Base-by-base conservation (phyloP, 2,888 invertebrate species). In the Tetramorium bicarinatum region DNA sequence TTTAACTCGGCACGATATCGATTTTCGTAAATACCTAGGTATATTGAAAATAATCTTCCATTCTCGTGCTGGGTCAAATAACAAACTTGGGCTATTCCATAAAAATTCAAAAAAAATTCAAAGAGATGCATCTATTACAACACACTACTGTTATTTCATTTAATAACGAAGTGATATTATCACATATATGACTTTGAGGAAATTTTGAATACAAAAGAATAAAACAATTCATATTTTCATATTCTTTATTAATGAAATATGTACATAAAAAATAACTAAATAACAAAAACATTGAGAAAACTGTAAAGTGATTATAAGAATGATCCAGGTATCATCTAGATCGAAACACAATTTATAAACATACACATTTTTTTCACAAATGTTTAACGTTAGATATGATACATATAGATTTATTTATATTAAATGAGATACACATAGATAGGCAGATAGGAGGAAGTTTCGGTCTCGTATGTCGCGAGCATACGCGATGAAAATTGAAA, bases 401-500 rank as follows among this genome's bases (percentile, higher is more conserved):
- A 21, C 47, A 41, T 25, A 15, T 0, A 41, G 18, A 76, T 18
- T n/a, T n/a, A n/a, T n/a, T n/a, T n/a, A n/a, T n/a, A n/a, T n/a
- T n/a, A n/a, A n/a, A n/a, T n/a, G n/a, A n/a, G n/a, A n/a, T n/a
- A 21, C 47, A 41, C 38, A 15, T 0, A 41, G 18, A 76, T 18
- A 18, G n/a, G 13, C 44, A 44, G 6, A n/a, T 52, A 52, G 47
- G 13, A 54, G 56, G 25, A 47, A 79, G 71, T 69, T 38, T 44
- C 54, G 52, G n/a, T 77, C 8, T 34, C 29, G 34, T 25, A 62
- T 56, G 21, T 59, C 69, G 34, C 15, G 11, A 25, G 18, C 29
- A 4, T n/a, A 52, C 69, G 69, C 56, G 71, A 25, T 79, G 72
- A 44, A 79, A 79, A 79, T 71, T 79, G 79, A 71, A 59, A 79